These are phyloP conservation scores for Pseudobourletiella spinata DNA, from an alignment of 1,140 invertebrate genomes.

Conservation along the genomic window DNA sequence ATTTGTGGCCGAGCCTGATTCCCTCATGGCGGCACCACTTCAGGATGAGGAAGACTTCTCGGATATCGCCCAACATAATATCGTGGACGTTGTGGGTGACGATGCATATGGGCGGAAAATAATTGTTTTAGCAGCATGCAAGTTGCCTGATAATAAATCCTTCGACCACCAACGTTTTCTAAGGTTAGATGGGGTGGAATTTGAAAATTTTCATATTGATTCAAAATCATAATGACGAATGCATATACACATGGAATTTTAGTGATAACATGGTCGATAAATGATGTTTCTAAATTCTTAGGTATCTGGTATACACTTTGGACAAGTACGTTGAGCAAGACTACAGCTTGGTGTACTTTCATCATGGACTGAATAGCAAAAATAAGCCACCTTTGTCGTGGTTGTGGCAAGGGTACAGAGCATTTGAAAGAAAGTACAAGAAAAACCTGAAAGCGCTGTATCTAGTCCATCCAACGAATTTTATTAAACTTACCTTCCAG, in stretches of 20 bases:
- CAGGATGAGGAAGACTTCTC: conserved; percentile 54
- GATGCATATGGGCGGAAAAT: conserved; percentile 83
- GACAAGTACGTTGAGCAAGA: conserved; percentile 98
- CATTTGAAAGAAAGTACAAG: conserved; percentile 98
- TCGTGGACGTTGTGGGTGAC: conserved; percentile 85
- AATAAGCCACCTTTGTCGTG: conserved; percentile 94
- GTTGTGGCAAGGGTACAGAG: conserved; percentile 95
- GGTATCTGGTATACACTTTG: conserved; percentile 88
- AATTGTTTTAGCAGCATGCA: conserved; percentile 89
- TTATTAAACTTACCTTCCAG: conserved; percentile 92
- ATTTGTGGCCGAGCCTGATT: conserved; percentile 43
- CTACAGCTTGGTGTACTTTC: conserved; percentile 98
- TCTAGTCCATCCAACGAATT: conserved; percentile 95
- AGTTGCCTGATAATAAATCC: conserved; percentile 75
- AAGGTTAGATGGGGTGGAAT: conserved; percentile 49
- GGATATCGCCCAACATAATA: conserved; percentile 70
- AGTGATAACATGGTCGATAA: too few relatives aligned
- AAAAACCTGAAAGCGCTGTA: conserved; percentile 98
- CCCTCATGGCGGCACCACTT: conserved; percentile 40
- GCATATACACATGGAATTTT: too few relatives aligned
- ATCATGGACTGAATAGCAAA: conserved; percentile 90
- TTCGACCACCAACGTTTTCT: conserved; percentile 74
- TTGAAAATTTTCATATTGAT: too few relatives aligned
- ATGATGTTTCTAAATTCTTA: too few relatives aligned
- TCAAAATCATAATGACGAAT: too few relatives aligned